A percentile compares a stretch with the other conserved stretches of the same genome.
Conservation (phyloP, 2,888 invertebrate species). For the Phania funesta region DNA sequence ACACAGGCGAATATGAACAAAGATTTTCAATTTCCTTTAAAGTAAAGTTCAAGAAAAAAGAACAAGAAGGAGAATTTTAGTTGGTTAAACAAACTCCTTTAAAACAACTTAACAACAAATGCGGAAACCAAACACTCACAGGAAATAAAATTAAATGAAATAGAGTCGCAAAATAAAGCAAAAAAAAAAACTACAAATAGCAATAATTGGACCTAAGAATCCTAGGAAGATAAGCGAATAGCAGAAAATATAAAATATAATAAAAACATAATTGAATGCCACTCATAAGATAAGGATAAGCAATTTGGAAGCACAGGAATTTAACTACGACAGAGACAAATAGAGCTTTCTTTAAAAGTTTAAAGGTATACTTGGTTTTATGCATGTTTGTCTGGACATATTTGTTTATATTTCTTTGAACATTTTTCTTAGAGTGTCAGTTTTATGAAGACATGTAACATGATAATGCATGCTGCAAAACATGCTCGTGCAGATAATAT, state of each 20-base stretch:
- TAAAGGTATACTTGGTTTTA: neutral
- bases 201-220: conserved; percentile 35
- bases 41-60: conserved; percentile 15
- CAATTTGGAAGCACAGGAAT: neutral
- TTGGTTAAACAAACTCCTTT: conserved; percentile 60
- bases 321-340: neutral
- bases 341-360: neutral
- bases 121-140: conserved; percentile 52
- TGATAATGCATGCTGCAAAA: neutral
- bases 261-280: conserved; percentile 60
- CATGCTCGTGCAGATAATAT: too few relatives aligned
- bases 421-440: neutral
- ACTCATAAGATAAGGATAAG: conserved; percentile 32
- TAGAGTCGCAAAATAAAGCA: conserved; percentile 33
- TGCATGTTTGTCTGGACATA: too few relatives aligned
- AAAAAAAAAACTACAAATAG: neutral
- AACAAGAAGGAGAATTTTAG: conserved; percentile 40
- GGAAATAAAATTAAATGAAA: conserved; percentile 64
- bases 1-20: conserved; percentile 25
- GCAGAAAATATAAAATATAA: conserved; percentile 29
- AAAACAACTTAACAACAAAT: conserved; percentile 60
- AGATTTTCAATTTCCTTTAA: conserved; percentile 53
- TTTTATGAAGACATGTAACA: neutral
- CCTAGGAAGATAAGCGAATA: conserved; percentile 22
- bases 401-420: neutral